Percentiles rank a stretch among this genome's conserved stretches.
These are phyloP conservation scores for Cavia porcellus DNA, from an alignment of 2,113 vertebrate species.

Conservation along the genomic window DNA sequence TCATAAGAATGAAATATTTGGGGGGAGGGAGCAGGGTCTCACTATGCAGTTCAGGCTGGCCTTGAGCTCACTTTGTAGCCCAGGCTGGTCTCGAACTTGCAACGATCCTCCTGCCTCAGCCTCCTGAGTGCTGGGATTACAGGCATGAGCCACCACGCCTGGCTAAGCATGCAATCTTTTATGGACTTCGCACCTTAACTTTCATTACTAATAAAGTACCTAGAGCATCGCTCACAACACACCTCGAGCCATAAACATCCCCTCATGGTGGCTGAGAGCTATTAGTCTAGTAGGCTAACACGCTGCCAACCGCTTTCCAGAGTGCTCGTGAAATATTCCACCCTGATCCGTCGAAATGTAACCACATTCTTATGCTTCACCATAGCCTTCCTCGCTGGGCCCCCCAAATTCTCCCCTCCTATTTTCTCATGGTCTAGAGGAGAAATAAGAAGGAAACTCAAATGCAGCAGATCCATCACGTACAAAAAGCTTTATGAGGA, in stretches of 20 bases:
- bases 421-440: neutral
- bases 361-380: neutral
- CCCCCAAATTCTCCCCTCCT: neutral
- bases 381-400: neutral
- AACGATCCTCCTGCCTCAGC: too few species aligned
- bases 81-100: too few species aligned
- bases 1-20: conserved; percentile 4
- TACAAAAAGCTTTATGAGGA: neutral
- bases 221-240: neutral
- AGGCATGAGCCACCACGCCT: too few species aligned
- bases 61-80: too few species aligned
- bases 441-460: neutral
- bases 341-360: neutral
- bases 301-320: neutral
- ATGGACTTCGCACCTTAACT: neutral
- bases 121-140: too few species aligned
- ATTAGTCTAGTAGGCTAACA: neutral
- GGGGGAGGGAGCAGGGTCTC: too few species aligned
- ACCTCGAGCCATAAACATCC: neutral
- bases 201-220: neutral
- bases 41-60: too few species aligned
- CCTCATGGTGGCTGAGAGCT: neutral
- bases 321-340: neutral
- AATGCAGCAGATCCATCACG: neutral
- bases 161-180: conserved; percentile 1